A percentile compares a stretch with the other conserved stretches of the same genome.
Evolutionary conservation across 64 coral and sea anemone genomes (phyloP).

Genomic region (Platygyra sinensis): DNA sequence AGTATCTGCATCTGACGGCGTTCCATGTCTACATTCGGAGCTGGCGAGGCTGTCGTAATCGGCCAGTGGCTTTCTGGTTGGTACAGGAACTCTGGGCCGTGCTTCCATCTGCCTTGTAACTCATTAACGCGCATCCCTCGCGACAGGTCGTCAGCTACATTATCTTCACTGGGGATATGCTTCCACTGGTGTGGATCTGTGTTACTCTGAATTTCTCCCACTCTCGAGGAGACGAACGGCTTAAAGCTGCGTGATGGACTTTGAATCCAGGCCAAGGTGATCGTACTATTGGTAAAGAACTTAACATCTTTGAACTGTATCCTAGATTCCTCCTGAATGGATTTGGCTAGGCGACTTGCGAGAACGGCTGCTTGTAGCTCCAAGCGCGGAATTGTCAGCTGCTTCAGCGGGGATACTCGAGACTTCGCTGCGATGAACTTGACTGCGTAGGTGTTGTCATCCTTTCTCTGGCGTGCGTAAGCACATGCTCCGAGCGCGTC

Average conservation of each 20-base stretch:
- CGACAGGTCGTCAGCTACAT: slow-evolving; percentile 60
- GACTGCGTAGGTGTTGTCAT: slow-evolving; percentile 25
- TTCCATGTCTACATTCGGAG: background rate
- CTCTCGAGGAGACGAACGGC: slow-evolving; percentile 52
- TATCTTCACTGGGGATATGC: slow-evolving; percentile 47
- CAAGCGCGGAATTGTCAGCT: slow-evolving; percentile 39
- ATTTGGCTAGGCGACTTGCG: slow-evolving; percentile 1
- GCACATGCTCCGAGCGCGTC: slow-evolving; percentile 43
- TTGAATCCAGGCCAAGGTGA: slow-evolving; percentile 42
- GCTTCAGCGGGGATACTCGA: slow-evolving; percentile 25
- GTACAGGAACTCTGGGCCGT: slow-evolving; percentile 42
- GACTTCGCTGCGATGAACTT: slow-evolving; percentile 1
- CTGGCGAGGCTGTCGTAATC: background rate
- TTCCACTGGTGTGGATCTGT: slow-evolving; percentile 54
- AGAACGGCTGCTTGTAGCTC: slow-evolving; percentile 45
- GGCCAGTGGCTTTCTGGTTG: slow-evolving; percentile 46
- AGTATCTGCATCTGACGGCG: background rate
- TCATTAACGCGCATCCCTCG: slow-evolving; percentile 37
- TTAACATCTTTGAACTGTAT: slow-evolving; percentile 30
- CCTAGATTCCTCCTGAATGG: background rate
- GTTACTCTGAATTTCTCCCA: slow-evolving; percentile 54
- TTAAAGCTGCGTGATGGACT: slow-evolving; percentile 45
- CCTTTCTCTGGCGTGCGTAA: slow-evolving; percentile 32
- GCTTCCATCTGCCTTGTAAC: slow-evolving; percentile 38
- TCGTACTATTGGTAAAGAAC: slow-evolving; percentile 62